Conservation (phyloP, 1,140 invertebrate genomes). For the Coenobita brevimanus region DNA sequence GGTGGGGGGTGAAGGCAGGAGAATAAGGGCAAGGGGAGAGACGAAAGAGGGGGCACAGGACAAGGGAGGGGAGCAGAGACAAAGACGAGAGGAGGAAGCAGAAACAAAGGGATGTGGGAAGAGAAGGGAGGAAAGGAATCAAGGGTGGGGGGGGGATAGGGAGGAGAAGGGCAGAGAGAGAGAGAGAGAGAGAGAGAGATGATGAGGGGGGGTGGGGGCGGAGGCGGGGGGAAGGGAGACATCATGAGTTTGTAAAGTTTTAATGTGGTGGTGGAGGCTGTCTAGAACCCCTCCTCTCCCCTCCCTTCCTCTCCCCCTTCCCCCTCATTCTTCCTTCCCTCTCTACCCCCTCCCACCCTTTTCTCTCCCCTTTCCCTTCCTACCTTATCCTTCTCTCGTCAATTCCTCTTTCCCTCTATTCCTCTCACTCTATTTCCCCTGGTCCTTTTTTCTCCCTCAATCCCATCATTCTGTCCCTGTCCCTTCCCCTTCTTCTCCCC, state of each 20-base stretch:
- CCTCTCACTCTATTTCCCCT: no score
- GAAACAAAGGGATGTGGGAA: no score
- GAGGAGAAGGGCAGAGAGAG: not conserved
- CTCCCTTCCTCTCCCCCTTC: not conserved
- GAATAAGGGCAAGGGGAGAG: not conserved
- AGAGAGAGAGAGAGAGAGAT: slow-evolving; percentile 20
- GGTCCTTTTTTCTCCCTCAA: not conserved
- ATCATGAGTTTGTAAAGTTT: not conserved
- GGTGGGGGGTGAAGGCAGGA: not conserved
- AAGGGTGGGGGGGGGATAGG: not conserved
- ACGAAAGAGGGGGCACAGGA: not conserved
- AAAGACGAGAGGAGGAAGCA: not conserved
- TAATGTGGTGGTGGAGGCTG: no score
- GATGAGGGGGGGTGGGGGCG: no score
- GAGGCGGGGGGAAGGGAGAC: not conserved
- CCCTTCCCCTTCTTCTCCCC: no score
- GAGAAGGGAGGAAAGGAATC: slow-evolving; percentile 23
- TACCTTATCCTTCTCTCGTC: not conserved
- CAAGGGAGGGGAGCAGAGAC: no score
- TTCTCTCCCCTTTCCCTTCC: not conserved
- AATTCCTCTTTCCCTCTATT: no score
- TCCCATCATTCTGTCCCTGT: not conserved
- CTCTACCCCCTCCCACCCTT: not conserved
- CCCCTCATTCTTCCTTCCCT: not conserved
- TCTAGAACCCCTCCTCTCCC: not conserved